A percentile compares a stretch with the other conserved stretches of the same genome.
Evolutionary conservation across 2,888 invertebrate genomes (phyloP).

Genomic region (Rambutsinella grinnellia): DNA sequence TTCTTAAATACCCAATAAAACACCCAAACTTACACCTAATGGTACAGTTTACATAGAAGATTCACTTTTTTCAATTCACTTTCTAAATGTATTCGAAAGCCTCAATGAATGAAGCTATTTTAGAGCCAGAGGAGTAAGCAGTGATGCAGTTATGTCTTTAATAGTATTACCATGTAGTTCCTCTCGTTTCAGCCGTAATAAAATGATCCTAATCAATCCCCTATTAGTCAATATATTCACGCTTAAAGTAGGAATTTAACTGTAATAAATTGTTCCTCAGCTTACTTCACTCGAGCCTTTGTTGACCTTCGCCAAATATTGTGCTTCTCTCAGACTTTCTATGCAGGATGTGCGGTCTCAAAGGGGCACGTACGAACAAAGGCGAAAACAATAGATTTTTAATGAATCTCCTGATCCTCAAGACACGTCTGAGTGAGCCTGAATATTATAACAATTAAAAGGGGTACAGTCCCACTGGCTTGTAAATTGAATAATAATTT

Average conservation of each 20-base stretch:
- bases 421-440: neutral
- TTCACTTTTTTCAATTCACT: slow-evolving; percentile 22
- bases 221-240: too few relatives aligned
- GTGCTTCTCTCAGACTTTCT: neutral
- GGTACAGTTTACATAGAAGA: slow-evolving; percentile 13
- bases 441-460: neutral
- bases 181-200: neutral
- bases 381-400: neutral
- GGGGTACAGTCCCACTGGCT: neutral
- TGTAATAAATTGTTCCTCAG: neutral
- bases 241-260: too few relatives aligned
- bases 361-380: neutral
- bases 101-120: neutral
- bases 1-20: neutral
- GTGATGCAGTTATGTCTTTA: neutral
- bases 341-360: neutral
- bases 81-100: neutral
- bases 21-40: neutral
- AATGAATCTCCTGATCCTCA: neutral
- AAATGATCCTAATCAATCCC: too few relatives aligned
- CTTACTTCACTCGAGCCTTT: neutral
- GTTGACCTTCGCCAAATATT: neutral
- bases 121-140: neutral
- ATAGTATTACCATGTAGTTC: neutral
- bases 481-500: too few relatives aligned